Conservation (phyloP, 2,888 invertebrate species). For the Stenurella melanura region DNA sequence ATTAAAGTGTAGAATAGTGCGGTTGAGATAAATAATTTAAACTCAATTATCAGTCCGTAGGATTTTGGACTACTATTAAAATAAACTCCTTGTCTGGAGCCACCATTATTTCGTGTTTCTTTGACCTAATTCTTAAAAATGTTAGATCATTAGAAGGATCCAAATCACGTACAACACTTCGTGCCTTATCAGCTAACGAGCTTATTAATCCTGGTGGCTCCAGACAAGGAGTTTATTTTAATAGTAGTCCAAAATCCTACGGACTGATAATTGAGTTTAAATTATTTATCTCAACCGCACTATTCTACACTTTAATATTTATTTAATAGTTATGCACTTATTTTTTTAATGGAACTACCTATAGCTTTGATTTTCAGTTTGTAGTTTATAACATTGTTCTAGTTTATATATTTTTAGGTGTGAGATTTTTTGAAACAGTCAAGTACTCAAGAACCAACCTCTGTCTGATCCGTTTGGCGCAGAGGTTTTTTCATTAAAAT, state of each 20-base stretch:
- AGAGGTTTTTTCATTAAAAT: too few species aligned
- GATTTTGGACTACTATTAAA: conserved; percentile 93
- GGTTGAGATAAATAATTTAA: background rate
- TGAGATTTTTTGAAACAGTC: too few species aligned
- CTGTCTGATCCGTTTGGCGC: too few species aligned
- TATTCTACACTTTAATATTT: background rate
- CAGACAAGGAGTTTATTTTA: conserved; percentile 94
- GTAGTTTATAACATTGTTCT: too few species aligned
- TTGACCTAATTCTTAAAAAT: conserved; percentile 94
- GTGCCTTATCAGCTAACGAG: conserved; percentile 92
- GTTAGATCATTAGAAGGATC: conserved; percentile 97
- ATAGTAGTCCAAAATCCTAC: conserved; percentile 93
- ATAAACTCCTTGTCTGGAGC: conserved; percentile 97
- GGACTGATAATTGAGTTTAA: conserved; percentile 71
- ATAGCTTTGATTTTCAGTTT: too few species aligned
- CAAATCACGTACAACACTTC: conserved; percentile 92
- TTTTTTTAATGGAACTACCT: too few species aligned
- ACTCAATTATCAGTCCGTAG: conserved; percentile 75
- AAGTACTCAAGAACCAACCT: too few species aligned
- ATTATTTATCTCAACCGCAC: background rate
- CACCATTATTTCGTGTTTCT: conserved; percentile 98
- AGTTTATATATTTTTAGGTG: too few species aligned
- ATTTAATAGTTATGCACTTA: background rate
- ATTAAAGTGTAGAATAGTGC: background rate
- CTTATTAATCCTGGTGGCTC: conserved; percentile 96